phyloP scores from a whole-genome alignment of 2,797 vertebrate species.

The Oceanodroma leucorhoa region DNA sequence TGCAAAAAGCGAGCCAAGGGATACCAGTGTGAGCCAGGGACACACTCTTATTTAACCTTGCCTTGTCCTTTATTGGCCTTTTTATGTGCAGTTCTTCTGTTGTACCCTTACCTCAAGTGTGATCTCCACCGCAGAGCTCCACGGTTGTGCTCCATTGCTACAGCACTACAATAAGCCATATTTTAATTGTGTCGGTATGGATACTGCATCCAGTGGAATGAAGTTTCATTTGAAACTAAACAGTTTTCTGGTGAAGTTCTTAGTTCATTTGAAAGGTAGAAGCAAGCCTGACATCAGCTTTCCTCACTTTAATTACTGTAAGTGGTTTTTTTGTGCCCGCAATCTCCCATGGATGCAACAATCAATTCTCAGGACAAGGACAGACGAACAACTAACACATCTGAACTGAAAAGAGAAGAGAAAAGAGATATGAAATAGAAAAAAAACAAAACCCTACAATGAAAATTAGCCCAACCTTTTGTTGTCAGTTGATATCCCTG shows the following conservation, averaged over 20 bases:
- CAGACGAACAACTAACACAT: not conserved
- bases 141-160: not conserved
- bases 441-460: not conserved
- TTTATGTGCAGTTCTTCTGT: not conserved
- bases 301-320: slow-evolving; percentile 7
- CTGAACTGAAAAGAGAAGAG: not conserved
- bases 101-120: not conserved
- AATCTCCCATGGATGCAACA: slow-evolving; percentile 3
- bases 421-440: not conserved
- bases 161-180: accelerated
- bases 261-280: not conserved
- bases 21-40: not conserved
- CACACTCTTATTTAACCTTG: not conserved
- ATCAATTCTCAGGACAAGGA: slow-evolving; percentile 32
- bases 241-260: not conserved
- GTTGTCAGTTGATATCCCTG: not conserved
- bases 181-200: not conserved
- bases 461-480: not conserved
- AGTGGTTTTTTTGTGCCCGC: slow-evolving; percentile 21
- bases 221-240: not conserved
- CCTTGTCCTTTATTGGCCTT: not conserved
- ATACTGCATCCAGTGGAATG: not conserved
- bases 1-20: not conserved
- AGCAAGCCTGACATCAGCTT: not conserved
- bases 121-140: not conserved